phyloP scores from a whole-genome alignment of 2,888 invertebrate genomes.

The Temnothorax ravouxi region DNA sequence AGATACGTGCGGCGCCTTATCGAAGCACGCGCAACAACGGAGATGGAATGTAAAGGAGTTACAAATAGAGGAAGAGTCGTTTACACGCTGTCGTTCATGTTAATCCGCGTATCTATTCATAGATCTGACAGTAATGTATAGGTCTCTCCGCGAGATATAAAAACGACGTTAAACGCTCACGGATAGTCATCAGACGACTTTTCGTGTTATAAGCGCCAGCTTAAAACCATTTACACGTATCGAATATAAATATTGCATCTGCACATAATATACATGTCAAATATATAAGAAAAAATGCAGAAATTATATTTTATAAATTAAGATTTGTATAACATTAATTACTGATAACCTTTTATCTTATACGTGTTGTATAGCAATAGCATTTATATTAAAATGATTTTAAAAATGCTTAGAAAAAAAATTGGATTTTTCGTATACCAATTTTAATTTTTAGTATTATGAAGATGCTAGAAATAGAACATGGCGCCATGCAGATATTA shows the following conservation, averaged over 20 bases:
- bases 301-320: not conserved
- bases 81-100: slow-evolving; percentile 35
- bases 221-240: not conserved
- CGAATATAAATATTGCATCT: not conserved
- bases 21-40: slow-evolving; percentile 39
- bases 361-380: not conserved
- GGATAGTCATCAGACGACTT: not conserved
- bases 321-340: not conserved
- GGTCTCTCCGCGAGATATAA: not conserved
- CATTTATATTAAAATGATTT: not conserved
- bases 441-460: slow-evolving; percentile 5
- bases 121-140: slow-evolving; percentile 58
- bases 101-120: slow-evolving; percentile 63
- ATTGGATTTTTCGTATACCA: not conserved
- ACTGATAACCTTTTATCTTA: not conserved
- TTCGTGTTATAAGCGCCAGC: not conserved
- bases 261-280: not conserved
- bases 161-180: not conserved
- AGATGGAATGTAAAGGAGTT: slow-evolving; percentile 21
- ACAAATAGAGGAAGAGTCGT: slow-evolving; percentile 34
- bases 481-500: slow-evolving; percentile 22
- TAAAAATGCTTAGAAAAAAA: not conserved
- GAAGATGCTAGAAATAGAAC: not conserved
- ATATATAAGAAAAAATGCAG: not conserved
- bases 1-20: slow-evolving; percentile 51